Evolutionary conservation across 2,113 vertebrate genomes (phyloP), one percentile per base, ranked within the genome.

Genomic region (Eurypyga helias): DNA sequence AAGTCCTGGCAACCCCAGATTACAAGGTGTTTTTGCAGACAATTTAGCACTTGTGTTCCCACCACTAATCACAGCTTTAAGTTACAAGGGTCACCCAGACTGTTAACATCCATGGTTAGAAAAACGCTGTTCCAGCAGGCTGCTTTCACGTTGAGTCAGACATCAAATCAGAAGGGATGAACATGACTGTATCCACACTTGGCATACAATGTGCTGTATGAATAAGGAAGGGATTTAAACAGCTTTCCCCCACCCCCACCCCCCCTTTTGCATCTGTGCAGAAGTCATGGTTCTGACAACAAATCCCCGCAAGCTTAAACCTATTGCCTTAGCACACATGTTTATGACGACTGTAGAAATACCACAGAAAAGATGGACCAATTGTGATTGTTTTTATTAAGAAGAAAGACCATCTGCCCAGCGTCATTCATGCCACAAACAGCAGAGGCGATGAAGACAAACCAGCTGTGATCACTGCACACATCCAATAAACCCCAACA

Each of bases 61-160:
- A 95, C 55, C 79, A 31, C 70, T 96, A 89, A 96, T 80, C 87
- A 89, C 89, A 87, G 83, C 91, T 97, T 91, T 92, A 77, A 95
- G 91, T 86, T 93, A 91, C 65, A 91, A 91, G 58, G 83, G 72
- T 94, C 85, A 96, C 61, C 13, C 78, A 43, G 64, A 17, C 80
- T 84, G 34, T 89, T 92, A 94, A 89, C 69, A 94, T 48, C 79
- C 82, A 31, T 70, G 66, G 71, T 0, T n/a, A 52, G 70, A 80
- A 90, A 92, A 96, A 83, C 5, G 43, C 64, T 48, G n/a, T 49
- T 84, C 46, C 87, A 94, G 87, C 31, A 1, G 13, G 83, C 76
- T 91, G 90, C 94, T 71, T 95, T 97, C 83, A 83, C 83, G 91
- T 57, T 11, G 58, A 95, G 78, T 85, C 69, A 94, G 36, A 89